Conservation (phyloP, 2,888 invertebrate genomes). For the Polymixis flavicincta region DNA sequence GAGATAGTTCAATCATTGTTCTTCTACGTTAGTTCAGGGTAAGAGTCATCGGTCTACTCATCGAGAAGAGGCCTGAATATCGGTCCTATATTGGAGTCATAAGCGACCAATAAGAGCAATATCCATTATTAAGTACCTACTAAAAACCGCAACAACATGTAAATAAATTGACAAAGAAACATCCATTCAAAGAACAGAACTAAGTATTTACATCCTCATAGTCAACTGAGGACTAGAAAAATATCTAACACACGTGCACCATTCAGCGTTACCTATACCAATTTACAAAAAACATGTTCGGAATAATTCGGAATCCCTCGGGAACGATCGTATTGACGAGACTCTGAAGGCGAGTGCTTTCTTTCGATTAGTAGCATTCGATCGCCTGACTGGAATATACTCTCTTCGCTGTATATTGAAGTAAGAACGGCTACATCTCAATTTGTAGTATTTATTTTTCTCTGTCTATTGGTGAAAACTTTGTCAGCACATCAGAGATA, state of each 20-base stretch:
- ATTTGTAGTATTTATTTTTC: slow-evolving; percentile 21
- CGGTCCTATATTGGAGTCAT: neutral
- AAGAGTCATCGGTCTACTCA: neutral
- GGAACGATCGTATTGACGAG: slow-evolving; percentile 35
- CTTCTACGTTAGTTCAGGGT: neutral
- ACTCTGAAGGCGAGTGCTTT: slow-evolving; percentile 45
- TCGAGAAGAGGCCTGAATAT: neutral
- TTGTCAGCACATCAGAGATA: neutral
- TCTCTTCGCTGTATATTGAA: slow-evolving; percentile 26
- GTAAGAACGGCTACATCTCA: slow-evolving; percentile 9
- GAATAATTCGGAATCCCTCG: slow-evolving; percentile 49
- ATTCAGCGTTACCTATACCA: slow-evolving; percentile 39
- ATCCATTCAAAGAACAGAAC: slow-evolving; percentile 4
- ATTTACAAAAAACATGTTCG: slow-evolving; percentile 57
- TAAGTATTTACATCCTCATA: slow-evolving; percentile 25
- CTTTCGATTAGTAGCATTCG: slow-evolving; percentile 51
- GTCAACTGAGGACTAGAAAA: slow-evolving; percentile 20
- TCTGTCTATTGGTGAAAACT: neutral
- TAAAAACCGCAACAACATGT: neutral
- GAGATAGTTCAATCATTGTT: neutral
- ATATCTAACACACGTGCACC: slow-evolving; percentile 45
- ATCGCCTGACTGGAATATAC: slow-evolving; percentile 26
- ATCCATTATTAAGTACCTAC: neutral
- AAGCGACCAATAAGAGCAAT: neutral
- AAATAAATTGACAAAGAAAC: neutral